Conservation (phyloP, 2,797 vertebrate genomes). For the Aplochiton taeniatus region DNA sequence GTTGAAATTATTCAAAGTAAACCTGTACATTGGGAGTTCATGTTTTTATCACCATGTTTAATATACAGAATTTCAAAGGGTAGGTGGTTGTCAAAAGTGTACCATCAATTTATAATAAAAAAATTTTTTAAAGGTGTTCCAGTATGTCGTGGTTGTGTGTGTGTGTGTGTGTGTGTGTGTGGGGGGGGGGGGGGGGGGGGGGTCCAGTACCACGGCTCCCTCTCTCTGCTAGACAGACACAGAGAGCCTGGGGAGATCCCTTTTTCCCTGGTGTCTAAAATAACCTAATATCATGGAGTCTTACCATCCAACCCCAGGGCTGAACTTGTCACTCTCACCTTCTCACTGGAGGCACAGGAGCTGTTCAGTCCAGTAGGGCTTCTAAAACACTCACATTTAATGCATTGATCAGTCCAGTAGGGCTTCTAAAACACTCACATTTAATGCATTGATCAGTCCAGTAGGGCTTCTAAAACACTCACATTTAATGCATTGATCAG, state of each 20-base stretch:
- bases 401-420: too few species aligned
- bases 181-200: too few species aligned
- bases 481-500: too few species aligned
- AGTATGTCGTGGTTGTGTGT: slow-evolving; percentile 33
- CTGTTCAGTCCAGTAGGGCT: slow-evolving; percentile 1
- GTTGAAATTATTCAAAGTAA: too few species aligned
- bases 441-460: too few species aligned
- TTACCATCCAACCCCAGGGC: slow-evolving; percentile 40
- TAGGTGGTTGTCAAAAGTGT: background rate
- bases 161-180: slow-evolving; percentile 45
- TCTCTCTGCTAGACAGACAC: slow-evolving; percentile 46
- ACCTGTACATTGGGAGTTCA: too few species aligned
- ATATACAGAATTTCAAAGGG: slow-evolving; percentile 23
- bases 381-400: too few species aligned
- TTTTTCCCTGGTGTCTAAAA: slow-evolving; percentile 40
- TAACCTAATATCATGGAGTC: slow-evolving; percentile 36
- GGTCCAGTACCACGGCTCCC: slow-evolving; percentile 22
- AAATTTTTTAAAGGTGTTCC: background rate
- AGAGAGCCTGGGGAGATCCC: slow-evolving; percentile 42
- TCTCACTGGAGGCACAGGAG: background rate
- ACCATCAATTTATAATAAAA: too few species aligned
- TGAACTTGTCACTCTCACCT: slow-evolving; percentile 33
- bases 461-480: too few species aligned
- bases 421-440: too few species aligned
- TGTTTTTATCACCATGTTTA: background rate